Evolutionary conservation across 2,113 vertebrate species (phyloP).

Genomic region (Reinhardtius hippoglossoides): DNA sequence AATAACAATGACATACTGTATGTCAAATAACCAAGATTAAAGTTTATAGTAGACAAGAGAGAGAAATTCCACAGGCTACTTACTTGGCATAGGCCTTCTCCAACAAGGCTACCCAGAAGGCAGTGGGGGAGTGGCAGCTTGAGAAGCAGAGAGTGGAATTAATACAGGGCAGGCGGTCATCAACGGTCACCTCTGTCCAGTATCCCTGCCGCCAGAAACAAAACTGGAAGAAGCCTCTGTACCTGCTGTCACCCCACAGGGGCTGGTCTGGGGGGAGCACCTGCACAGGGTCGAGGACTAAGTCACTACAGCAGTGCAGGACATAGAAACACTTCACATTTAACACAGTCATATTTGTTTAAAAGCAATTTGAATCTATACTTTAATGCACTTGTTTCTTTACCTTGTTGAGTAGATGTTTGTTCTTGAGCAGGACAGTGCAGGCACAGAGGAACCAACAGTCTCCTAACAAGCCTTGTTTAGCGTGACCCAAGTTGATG

Average conservation of each 20-base stretch:
- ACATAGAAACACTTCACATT: background rate
- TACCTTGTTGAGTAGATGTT: constrained; percentile 89
- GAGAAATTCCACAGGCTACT: constrained; percentile 39
- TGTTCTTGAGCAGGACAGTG: constrained; percentile 88
- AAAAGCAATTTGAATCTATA: background rate
- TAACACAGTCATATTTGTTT: background rate
- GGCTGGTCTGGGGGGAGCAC: constrained; percentile 90
- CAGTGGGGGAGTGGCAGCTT: constrained; percentile 87
- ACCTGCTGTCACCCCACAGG: constrained; percentile 86
- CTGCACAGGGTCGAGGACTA: constrained; percentile 71
- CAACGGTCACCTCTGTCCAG: constrained; percentile 91
- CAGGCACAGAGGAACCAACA: constrained; percentile 98
- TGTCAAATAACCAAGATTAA: background rate
- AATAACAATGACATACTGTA: background rate
- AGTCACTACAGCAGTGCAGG: background rate
- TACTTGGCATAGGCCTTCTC: constrained; percentile 99
- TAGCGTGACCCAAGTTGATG: constrained; percentile 84
- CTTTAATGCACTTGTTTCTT: background rate
- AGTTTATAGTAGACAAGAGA: background rate
- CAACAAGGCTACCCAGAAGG: constrained; percentile 94
- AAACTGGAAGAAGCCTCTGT: constrained; percentile 89
- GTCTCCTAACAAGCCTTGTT: constrained; percentile 95
- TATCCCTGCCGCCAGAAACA: constrained; percentile 90
- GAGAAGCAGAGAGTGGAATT: constrained; percentile 93
- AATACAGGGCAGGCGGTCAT: constrained; percentile 93